Base-by-base conservation (phyloP, 2,888 invertebrate species). In the Nymphalis urticae region DNA sequence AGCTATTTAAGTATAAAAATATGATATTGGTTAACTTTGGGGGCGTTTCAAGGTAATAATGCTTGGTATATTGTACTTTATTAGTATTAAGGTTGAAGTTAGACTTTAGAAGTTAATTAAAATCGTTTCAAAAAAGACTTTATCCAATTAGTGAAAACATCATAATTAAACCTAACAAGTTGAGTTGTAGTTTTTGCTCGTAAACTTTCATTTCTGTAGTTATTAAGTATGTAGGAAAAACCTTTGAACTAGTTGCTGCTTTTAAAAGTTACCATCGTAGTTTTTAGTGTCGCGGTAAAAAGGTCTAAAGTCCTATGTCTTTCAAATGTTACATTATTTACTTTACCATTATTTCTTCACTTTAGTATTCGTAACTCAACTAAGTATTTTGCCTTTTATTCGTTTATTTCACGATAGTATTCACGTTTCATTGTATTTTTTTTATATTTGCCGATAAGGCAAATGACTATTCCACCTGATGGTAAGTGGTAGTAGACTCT, bases 11-110 rank as follows among this genome's bases (percentile, higher is more conserved):
- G 54, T 62, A 42, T 60, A 70, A 68, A 72, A 68, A 68, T 66
- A 70, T 48, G 68, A 68, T 70, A 72, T 72, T 66, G 70, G 64
- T 62, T 56, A 70, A 72, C 70, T 71, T 71, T 56, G 19, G 48
- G 54, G n/a, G 48, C 48, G 56, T 54, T 68, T 27, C 51, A 51
- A 61, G 62, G 67, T 70, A 71, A 69, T 69, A 71, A 69, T 17
- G 69, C 61, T 48, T 60, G 63, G 54, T 63, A 62, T 62, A 68
- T 32, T 48, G 27, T 56, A 56, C 10, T 60, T 32, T 60, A 47
- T 59, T 58, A 59, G 32, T 21, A 59, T 47, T 47, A 59, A 53
- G 27, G 47, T 51, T 53, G 48, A 32, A 42, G 32, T 56, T 50
- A 19, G 42, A 60, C 17, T 61, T 66, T 27, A 47, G 19, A 42